Evolutionary conservation across 1,140 invertebrate genomes (phyloP).

Genomic region (Drosophila micromelanica): DNA sequence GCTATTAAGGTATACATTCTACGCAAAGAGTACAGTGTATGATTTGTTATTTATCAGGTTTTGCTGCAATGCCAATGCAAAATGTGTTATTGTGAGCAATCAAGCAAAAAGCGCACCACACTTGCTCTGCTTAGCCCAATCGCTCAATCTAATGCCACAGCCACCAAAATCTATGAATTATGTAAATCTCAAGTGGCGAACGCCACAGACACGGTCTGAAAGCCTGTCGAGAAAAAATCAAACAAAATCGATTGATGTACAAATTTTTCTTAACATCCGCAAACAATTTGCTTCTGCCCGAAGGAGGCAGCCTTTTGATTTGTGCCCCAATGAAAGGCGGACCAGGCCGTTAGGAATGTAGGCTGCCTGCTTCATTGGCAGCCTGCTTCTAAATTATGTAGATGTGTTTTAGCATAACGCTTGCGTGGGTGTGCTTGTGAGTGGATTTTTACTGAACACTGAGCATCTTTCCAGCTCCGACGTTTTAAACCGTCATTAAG

Average conservation of each 20-base stretch:
- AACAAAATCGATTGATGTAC: conserved; percentile 83
- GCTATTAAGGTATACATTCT: too few relatives aligned
- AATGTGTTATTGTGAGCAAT: conserved; percentile 51
- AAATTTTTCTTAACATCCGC: conserved; percentile 82
- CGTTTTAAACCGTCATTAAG: conserved; percentile 80
- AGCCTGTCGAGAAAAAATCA: conserved; percentile 51
- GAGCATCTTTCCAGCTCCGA: conserved; percentile 51
- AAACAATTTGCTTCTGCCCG: conserved; percentile 59
- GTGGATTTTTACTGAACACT: conserved; percentile 20
- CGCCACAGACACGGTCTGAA: conserved; percentile 37
- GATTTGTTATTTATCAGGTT: conserved; percentile 55
- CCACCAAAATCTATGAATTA: conserved; percentile 75
- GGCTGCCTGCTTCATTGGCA: conserved; percentile 50
- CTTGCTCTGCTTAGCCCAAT: conserved; percentile 48
- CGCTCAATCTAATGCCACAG: conserved; percentile 55
- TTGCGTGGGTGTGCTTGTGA: conserved; percentile 21
- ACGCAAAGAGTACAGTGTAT: conserved; percentile 9
- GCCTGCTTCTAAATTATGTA: conserved; percentile 80
- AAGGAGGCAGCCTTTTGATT: conserved; percentile 67
- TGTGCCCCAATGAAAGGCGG: conserved; percentile 63
- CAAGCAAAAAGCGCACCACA: conserved; percentile 4
- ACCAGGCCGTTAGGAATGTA: conserved; percentile 11
- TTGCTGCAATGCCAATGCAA: conserved; percentile 27
- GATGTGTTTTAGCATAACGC: conserved; percentile 82
- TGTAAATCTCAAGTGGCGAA: conserved; percentile 78